These are phyloP conservation scores for Catotricha subobsoleta DNA, from an alignment of 2,888 invertebrate species.

Conservation along the genomic window DNA sequence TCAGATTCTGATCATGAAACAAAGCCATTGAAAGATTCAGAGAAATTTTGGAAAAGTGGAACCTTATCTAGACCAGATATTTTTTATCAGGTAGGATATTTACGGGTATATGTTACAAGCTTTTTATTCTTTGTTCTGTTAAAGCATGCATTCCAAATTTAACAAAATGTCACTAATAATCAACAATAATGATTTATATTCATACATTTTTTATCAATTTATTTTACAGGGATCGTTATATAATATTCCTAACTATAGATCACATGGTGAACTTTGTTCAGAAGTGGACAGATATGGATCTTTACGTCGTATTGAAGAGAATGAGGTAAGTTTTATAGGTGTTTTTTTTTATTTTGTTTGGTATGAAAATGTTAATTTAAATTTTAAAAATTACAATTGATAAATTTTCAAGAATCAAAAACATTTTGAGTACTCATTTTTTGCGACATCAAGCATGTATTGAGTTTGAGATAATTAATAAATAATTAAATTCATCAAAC, in stretches of 20 bases:
- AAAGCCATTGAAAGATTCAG: background rate
- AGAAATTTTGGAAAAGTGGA: conserved; percentile 39
- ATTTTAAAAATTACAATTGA: too few species aligned
- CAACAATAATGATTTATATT: conserved; percentile 8
- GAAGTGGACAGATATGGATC: conserved; percentile 28
- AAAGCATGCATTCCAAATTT: background rate
- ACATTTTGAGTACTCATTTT: too few species aligned
- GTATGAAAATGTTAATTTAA: too few species aligned
- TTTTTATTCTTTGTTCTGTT: background rate
- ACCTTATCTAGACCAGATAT: conserved; percentile 76
- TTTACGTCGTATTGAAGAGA: conserved; percentile 15
- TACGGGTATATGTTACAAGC: background rate
- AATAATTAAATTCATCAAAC: background rate
- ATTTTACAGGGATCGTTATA: conserved; percentile 32
- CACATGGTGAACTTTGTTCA: conserved; percentile 33
- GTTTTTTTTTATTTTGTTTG: too few species aligned
- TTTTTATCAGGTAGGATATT: conserved; percentile 60
- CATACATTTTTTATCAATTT: conserved; percentile 11
- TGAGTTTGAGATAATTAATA: too few species aligned
- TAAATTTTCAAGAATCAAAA: too few species aligned
- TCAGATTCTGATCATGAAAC: background rate
- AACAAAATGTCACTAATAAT: background rate
- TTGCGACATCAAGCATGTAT: too few species aligned
- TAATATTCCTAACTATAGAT: conserved; percentile 34
- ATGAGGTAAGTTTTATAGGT: conserved; percentile 6